Evolutionary conservation across 2,888 invertebrate genomes (phyloP).

Genomic region (Ophion costatus): DNA sequence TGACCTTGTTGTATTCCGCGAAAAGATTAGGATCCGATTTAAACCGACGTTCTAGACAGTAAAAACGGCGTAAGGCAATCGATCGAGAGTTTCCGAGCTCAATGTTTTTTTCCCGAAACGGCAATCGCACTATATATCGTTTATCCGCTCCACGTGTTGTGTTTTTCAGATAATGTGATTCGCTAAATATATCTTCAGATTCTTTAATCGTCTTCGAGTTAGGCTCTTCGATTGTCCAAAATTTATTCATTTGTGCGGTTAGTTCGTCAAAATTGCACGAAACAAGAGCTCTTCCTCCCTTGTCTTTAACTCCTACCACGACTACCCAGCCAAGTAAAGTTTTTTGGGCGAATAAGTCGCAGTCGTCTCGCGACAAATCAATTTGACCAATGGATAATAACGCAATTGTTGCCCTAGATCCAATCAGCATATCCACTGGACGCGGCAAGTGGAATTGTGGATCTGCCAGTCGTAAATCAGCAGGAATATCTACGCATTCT

Average conservation of each 20-base stretch:
- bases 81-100: slow-evolving; percentile 26
- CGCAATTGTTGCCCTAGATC: too few relatives aligned
- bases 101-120: slow-evolving; percentile 13
- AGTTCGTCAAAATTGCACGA: slow-evolving; percentile 19
- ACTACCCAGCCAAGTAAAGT: slow-evolving; percentile 63
- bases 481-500: too few relatives aligned
- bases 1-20: slow-evolving; percentile 5
- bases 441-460: too few relatives aligned
- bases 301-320: slow-evolving; percentile 50
- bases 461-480: too few relatives aligned
- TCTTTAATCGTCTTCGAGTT: not conserved
- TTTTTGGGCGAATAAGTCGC: slow-evolving; percentile 51
- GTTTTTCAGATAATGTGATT: slow-evolving; percentile 37
- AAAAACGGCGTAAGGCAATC: slow-evolving; percentile 32
- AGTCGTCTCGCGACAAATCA: slow-evolving; percentile 13
- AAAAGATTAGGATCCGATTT: not conserved
- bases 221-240: slow-evolving; percentile 43
- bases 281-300: not conserved
- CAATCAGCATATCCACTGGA: too few relatives aligned
- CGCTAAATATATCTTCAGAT: slow-evolving; percentile 9
- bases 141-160: not conserved
- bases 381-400: slow-evolving; percentile 44
- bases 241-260: slow-evolving; percentile 37
- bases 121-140: slow-evolving; percentile 28
- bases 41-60: slow-evolving; percentile 17